A percentile compares a stretch with the other conserved stretches of the same genome.
These are phyloP conservation scores for Perizoma flavofasciatum DNA, from an alignment of 2,888 invertebrate genomes.

Conservation along the genomic window DNA sequence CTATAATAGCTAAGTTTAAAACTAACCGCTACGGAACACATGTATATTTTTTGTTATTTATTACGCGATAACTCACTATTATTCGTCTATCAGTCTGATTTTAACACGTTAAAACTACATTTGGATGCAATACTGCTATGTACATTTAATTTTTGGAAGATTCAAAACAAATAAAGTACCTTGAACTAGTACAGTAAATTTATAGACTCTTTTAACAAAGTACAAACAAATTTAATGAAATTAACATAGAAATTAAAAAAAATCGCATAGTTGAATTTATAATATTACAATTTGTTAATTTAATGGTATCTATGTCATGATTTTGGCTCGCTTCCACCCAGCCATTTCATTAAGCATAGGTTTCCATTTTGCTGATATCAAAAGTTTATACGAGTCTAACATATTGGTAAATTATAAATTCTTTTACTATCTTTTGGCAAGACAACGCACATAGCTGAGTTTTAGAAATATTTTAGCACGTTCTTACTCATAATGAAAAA, in stretches of 20 bases:
- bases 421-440: slow-evolving; percentile 26
- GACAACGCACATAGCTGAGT: background rate
- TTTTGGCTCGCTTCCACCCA: slow-evolving; percentile 25
- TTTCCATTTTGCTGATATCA: slow-evolving; percentile 24
- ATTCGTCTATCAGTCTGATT: slow-evolving; percentile 71
- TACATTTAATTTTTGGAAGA: background rate
- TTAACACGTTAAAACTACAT: slow-evolving; percentile 55
- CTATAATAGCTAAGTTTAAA: slow-evolving; percentile 24
- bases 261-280: background rate
- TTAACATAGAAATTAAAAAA: too few relatives aligned
- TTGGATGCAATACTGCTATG: slow-evolving; percentile 14
- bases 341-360: slow-evolving; percentile 15
- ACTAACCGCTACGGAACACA: background rate
- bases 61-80: slow-evolving; percentile 32
- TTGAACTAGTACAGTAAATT: too few relatives aligned
- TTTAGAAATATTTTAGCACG: background rate
- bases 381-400: slow-evolving; percentile 17
- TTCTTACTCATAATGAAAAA: slow-evolving; percentile 2
- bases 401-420: slow-evolving; percentile 26
- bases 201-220: too few relatives aligned
- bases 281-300: slow-evolving; percentile 1
- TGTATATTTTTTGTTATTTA: background rate
- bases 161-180: too few relatives aligned
- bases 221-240: too few relatives aligned
- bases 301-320: slow-evolving; percentile 14